Conservation (phyloP, 2,113 vertebrate genomes). For the Epinephelus lanceolatus region DNA sequence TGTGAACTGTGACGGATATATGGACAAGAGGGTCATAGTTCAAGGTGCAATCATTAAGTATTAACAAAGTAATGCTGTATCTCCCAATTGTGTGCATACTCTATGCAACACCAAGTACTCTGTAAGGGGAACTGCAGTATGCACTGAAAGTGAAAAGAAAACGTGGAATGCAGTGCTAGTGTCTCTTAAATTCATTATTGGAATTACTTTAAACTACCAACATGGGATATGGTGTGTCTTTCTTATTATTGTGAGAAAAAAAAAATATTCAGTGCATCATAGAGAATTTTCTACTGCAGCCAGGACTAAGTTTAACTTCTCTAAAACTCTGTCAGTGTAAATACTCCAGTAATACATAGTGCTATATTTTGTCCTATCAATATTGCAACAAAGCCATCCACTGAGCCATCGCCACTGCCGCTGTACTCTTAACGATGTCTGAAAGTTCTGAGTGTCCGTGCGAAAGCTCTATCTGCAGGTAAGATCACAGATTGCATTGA, state of each 20-base stretch:
- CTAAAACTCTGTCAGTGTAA: constrained; percentile 4
- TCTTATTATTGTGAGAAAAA: not conserved
- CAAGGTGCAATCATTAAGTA: no score
- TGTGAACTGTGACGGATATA: no score
- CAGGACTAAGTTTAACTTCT: not conserved
- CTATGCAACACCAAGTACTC: no score
- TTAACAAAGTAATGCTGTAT: no score
- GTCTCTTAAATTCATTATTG: not conserved
- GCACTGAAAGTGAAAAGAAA: no score
- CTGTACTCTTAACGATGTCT: constrained; percentile 18
- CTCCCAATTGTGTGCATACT: no score
- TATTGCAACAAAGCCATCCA: constrained; percentile 45
- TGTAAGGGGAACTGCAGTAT: no score
- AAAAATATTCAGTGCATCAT: not conserved
- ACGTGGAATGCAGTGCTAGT: no score
- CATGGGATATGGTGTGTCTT: not conserved
- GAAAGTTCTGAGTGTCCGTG: constrained; percentile 33
- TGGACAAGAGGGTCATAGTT: no score
- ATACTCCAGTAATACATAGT: not conserved
- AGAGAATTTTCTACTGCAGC: not conserved
- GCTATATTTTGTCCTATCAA: constrained; percentile 35
- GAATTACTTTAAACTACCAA: not conserved
- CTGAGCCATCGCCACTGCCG: not conserved
- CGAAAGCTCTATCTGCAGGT: constrained; percentile 34
- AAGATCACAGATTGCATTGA: constrained; percentile 47